Base-by-base conservation (phyloP, 2,888 invertebrate species). In the Macroteleia sp. region DNA sequence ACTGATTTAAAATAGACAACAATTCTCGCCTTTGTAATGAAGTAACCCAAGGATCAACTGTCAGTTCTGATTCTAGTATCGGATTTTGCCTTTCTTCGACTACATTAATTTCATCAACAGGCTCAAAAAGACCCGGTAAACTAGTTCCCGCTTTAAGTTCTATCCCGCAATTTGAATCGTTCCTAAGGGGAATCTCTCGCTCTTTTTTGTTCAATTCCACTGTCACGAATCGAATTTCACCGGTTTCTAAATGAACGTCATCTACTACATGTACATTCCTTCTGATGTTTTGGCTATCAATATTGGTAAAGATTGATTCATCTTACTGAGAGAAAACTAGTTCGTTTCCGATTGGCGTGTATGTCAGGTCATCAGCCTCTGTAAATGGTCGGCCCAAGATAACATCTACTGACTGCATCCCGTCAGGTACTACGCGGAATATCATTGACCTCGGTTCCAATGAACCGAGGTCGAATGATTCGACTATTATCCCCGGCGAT, bases 371-470 rank as follows among this genome's bases (percentile, higher is more conserved):
- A 1, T 28, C 12, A 3, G 67, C 32, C 17, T 69, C 67, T 2
- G 67, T 69, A 22, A 69, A 69, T 10, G 67, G 28, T 41, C 41
- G 39, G 12, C 59, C 59, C 34, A 69, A 41, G n/a, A 59, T 57
- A 30, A 69, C 16, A 10, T 69, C 57, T 1, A 1, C 34, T 4
- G 6, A 20, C 14, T 70, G 70, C 1, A 14, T 36, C 2, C 20
- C 46, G 46, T 69, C 67, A 2, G 57, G 48, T 8, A 69, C 39
- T 9, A 56, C 48, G 3, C 16, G 30, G 8, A 69, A 70, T 5
- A 1, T 32, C 3, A 61, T n/a, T 12, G 17, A 4, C 22, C 22
- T 48, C 3, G 36, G 48, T 46, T 69, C 12, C n/a, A 69, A 48
- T 8, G n/a, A 30, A 4, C 57, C 48, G 2, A 69, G 17, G 6